These are phyloP conservation scores for Pseudobourletiella spinata DNA, from an alignment of 1,140 invertebrate genomes.

Conservation along the genomic window DNA sequence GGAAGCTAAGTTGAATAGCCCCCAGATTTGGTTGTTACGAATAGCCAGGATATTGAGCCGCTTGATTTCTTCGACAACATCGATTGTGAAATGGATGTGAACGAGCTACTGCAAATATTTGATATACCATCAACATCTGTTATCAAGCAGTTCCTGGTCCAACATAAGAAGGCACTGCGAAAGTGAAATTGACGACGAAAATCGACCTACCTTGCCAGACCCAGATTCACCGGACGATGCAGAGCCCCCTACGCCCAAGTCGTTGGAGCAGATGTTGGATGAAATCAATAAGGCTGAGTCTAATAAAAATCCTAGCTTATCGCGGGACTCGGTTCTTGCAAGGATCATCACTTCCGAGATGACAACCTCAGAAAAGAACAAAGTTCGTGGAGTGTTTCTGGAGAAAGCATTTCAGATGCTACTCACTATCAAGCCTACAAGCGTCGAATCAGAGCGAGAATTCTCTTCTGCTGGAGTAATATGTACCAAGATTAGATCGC, in stretches of 20 bases:
- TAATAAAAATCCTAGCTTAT: too few species aligned
- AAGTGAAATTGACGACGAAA: background rate
- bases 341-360: slow-evolving; percentile 7
- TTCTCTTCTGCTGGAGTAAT: slow-evolving; percentile 11
- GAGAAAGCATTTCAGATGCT: background rate
- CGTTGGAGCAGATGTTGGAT: too few species aligned
- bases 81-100: background rate
- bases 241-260: too few species aligned
- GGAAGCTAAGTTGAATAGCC: too few species aligned
- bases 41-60: too few species aligned
- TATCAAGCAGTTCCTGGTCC: background rate
- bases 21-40: too few species aligned
- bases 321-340: background rate
- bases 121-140: background rate
- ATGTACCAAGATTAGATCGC: slow-evolving; percentile 13
- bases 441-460: slow-evolving; percentile 13
- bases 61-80: background rate
- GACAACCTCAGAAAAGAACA: background rate
- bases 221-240: too few species aligned
- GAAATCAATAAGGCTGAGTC: too few species aligned
- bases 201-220: background rate
- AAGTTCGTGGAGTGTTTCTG: background rate
- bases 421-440: slow-evolving; percentile 5
- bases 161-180: background rate
- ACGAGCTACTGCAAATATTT: background rate